Evolutionary conservation across 1,140 invertebrate species (phyloP).

Genomic region (Pogonomyrmex barbatus): DNA sequence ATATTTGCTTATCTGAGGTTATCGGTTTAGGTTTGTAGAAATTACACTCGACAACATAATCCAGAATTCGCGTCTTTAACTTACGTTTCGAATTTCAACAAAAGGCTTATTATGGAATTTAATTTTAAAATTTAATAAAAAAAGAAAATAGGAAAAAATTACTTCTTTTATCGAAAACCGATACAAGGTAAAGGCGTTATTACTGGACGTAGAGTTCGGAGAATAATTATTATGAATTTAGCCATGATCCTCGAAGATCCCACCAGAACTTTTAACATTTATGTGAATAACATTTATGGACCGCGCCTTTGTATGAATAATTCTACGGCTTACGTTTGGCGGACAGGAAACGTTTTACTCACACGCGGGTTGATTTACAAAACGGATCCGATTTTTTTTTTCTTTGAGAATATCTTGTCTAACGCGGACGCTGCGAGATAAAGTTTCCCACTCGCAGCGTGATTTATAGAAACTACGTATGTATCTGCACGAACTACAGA

Average conservation of each 20-base stretch:
- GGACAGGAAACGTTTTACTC: constrained; percentile 21
- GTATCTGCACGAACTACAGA: constrained; percentile 29
- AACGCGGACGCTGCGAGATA: constrained; percentile 68
- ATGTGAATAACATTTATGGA: constrained; percentile 9
- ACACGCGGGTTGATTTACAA: constrained; percentile 5
- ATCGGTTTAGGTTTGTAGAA: not conserved
- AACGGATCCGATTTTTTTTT: constrained; percentile 35
- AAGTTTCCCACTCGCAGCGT: constrained; percentile 26
- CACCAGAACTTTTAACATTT: constrained; percentile 15
- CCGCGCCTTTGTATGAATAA: constrained; percentile 35
- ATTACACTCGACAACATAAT: not conserved
- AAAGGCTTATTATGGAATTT: not conserved
- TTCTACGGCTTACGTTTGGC: not conserved
- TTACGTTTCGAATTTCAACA: not conserved
- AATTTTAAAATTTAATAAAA: not conserved
- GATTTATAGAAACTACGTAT: constrained; percentile 46
- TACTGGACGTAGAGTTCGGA: not conserved
- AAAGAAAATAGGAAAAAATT: not conserved
- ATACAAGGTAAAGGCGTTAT: not conserved
- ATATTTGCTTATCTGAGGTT: not conserved
- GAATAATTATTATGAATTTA: not conserved
- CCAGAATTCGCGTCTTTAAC: not conserved
- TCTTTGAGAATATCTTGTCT: constrained; percentile 63
- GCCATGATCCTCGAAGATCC: not conserved
- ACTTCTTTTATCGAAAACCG: not conserved